These are phyloP conservation scores for Chrysomallon squamiferum DNA, from an alignment of 1,140 invertebrate genomes.

Conservation along the genomic window DNA sequence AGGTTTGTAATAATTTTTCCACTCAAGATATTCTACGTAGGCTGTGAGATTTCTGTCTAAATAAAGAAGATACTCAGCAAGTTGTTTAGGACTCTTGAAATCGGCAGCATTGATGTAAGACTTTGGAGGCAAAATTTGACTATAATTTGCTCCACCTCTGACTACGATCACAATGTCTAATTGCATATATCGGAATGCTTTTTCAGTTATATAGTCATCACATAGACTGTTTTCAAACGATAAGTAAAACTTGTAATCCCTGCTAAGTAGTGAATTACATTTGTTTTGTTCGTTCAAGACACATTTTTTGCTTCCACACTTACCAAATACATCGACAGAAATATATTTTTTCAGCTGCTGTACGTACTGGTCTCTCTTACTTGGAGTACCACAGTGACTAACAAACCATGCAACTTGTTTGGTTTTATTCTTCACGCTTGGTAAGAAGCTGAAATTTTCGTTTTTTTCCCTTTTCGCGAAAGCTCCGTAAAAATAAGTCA, in stretches of 20 bases:
- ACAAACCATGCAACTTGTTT: slow-evolving; percentile 69
- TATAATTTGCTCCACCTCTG: slow-evolving; percentile 16
- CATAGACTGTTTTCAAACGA: not conserved
- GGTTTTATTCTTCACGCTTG: slow-evolving; percentile 21
- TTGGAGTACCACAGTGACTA: slow-evolving; percentile 68
- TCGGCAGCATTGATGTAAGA: slow-evolving; percentile 17
- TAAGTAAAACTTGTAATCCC: slow-evolving; percentile 55
- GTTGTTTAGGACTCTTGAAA: slow-evolving; percentile 12
- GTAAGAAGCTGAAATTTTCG: not conserved
- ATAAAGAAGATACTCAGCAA: slow-evolving; percentile 8
- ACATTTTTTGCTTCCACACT: slow-evolving; percentile 59
- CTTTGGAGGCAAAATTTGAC: slow-evolving; percentile 5
- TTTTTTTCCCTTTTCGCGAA: not conserved
- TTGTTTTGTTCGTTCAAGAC: not conserved
- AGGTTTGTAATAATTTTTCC: no score
- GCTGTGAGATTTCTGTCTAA: slow-evolving; percentile 4
- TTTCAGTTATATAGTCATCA: slow-evolving; percentile 92
- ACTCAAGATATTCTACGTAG: slow-evolving; percentile 3
- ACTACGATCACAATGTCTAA: slow-evolving; percentile 14
- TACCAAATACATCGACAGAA: slow-evolving; percentile 71
- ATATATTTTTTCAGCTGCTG: slow-evolving; percentile 65
- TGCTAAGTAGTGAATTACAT: slow-evolving; percentile 9
- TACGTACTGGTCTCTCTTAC: slow-evolving; percentile 67
- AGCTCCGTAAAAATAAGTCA: not conserved
- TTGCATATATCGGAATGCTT: slow-evolving; percentile 74